phyloP scores from a whole-genome alignment of 2,797 vertebrate species.

The Loris lydekkerianus region DNA sequence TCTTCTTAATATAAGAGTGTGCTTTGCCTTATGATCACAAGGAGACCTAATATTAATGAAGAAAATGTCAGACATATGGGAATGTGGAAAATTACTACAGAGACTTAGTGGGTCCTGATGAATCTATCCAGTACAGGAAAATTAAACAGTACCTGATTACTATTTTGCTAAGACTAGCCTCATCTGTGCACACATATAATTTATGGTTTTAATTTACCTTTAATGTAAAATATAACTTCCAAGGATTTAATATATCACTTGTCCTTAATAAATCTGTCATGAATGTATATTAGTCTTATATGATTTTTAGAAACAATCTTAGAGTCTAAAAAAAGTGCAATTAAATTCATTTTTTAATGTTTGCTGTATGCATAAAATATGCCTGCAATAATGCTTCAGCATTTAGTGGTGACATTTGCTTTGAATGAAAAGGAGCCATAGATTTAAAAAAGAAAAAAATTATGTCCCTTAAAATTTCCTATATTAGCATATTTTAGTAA shows the following conservation, averaged over 20 bases:
- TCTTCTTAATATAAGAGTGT: conserved; percentile 90
- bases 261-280: conserved; percentile 91
- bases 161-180: conserved; percentile 84
- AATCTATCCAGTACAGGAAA: conserved; percentile 86
- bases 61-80: conserved; percentile 85
- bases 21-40: conserved; percentile 88
- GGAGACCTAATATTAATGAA: conserved; percentile 85
- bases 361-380: conserved; percentile 79
- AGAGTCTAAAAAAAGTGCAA: conserved; percentile 85
- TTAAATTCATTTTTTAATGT: conserved; percentile 79
- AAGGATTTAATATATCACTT: conserved; percentile 90
- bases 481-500: conserved; percentile 66
- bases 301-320: conserved; percentile 90
- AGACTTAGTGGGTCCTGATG: conserved; percentile 87
- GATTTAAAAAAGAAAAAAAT: neutral
- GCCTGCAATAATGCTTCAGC: conserved; percentile 72
- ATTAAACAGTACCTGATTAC: conserved; percentile 88
- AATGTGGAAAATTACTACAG: conserved; percentile 85
- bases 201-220: conserved; percentile 93
- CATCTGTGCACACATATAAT: conserved; percentile 90
- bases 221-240: conserved; percentile 90
- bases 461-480: conserved; percentile 30
- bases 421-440: conserved; percentile 69
- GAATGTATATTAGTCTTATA: conserved; percentile 88
- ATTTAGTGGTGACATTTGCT: conserved; percentile 70